Base-by-base conservation (phyloP, 1,140 invertebrate species). In the Atta cephalotes region DNA sequence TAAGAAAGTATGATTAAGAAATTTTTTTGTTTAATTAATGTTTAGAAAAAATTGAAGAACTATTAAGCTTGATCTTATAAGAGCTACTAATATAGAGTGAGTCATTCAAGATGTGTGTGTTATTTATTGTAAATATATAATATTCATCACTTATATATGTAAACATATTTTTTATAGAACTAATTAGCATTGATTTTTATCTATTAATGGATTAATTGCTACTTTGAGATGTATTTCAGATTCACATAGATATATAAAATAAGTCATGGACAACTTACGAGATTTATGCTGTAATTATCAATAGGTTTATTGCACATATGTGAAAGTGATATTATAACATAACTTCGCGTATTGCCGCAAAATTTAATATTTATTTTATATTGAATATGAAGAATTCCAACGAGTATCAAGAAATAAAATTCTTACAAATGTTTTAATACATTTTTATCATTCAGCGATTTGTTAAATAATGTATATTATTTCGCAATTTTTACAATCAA, bases 341-440 rank as follows among this genome's bases (percentile, higher is more conserved):
- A 79, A 53, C 16, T 25, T 49, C 14, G 3, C 10, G n/a, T 18
- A 49, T 49, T 45, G 12, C 18, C 25, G 35, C 14, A 45, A 49
- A 45, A 16, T 79, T 79, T 12, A 31, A 78, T 63, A 78, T 45
- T 78, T 18, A 28, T 78, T 51, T 56, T 74, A 35, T 35, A 35
- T 74, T 56, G 0, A 74, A 74, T 21, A 31, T 74, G 16, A 72
- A 72, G 51, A 56, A 56, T 56, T 2, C n/a, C 25, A 56, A 45
- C 39, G 10, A 53, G 25, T 3, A 16, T 74, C 35, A 12, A 70
- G 49, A 51, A 16, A 45, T 1, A 35, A 70, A 25, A 0, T 72
- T 53, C 0, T 56, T 14, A 18, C 28, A 25, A 71, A 72, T 58
- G 9, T 35, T 58, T 56, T 5, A 58, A 74, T 6, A 0, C 18